Percentiles rank a stretch among this genome's conserved stretches.
Conservation (phyloP, 53 echinoderm and acorn worm species). For the Patiria pectinifera region DNA sequence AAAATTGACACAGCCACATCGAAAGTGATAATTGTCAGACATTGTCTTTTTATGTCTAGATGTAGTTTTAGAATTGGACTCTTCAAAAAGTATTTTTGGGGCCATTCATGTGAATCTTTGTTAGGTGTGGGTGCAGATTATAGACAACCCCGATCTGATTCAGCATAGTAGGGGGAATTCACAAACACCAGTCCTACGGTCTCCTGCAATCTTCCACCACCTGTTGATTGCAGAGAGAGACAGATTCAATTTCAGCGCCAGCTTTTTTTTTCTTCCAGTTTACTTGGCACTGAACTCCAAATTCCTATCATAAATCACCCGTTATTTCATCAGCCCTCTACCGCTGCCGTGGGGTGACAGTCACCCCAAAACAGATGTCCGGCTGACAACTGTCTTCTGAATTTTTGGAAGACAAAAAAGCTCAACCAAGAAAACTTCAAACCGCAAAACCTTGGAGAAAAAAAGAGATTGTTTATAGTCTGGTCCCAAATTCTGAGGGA, state of each 20-base stretch:
- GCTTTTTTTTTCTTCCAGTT: background rate
- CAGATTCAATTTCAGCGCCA: conserved; percentile 6
- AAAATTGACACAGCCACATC: too few relatives aligned
- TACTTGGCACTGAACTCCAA: background rate
- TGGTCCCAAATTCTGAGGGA: background rate
- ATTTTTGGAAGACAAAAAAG: background rate
- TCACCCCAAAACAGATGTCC: conserved; percentile 11
- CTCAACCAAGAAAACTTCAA: background rate
- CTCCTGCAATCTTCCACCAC: conserved; percentile 6
- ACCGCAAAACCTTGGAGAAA: background rate
- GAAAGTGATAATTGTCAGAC: too few relatives aligned
- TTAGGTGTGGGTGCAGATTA: background rate
- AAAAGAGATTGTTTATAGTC: background rate
- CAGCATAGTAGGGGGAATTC: background rate
- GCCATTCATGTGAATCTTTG: too few relatives aligned
- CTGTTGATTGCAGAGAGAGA: conserved; percentile 6
- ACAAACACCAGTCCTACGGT: background rate
- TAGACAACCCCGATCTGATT: background rate
- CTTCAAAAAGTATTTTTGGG: too few relatives aligned
- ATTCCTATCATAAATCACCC: conserved; percentile 5
- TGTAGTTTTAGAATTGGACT: too few relatives aligned
- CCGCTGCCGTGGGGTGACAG: background rate
- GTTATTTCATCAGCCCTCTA: background rate
- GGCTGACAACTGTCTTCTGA: background rate
- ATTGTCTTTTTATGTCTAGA: too few relatives aligned